These are phyloP conservation scores for Aporrectodea caliginosa DNA, from an alignment of 1,140 invertebrate species.

Conservation along the genomic window DNA sequence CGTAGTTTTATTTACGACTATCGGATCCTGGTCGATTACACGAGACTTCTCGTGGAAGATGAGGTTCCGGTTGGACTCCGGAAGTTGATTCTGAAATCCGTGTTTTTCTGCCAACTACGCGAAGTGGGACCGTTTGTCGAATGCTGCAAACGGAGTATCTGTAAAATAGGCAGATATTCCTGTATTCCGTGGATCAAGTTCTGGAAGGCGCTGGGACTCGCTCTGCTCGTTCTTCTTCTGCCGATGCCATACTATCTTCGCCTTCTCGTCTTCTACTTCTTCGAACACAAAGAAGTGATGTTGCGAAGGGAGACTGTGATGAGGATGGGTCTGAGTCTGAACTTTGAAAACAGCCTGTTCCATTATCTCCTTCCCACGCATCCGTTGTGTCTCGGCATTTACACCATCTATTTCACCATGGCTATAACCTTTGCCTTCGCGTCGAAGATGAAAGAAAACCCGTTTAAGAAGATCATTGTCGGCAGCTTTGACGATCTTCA, in stretches of 20 bases:
- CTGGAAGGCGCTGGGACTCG: slow-evolving; percentile 36
- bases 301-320: slow-evolving; percentile 34
- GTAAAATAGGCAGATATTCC: neutral
- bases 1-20: slow-evolving; percentile 21
- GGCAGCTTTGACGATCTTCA: slow-evolving; percentile 44
- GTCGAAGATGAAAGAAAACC: slow-evolving; percentile 9
- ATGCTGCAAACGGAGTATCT: slow-evolving; percentile 29
- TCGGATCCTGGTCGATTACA: slow-evolving; percentile 29
- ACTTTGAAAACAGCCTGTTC: slow-evolving; percentile 44
- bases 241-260: slow-evolving; percentile 48
- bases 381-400: slow-evolving; percentile 45
- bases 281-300: slow-evolving; percentile 43
- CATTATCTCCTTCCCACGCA: slow-evolving; percentile 51
- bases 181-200: slow-evolving; percentile 22
- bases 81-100: slow-evolving; percentile 1
- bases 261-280: slow-evolving; percentile 47
- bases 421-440: slow-evolving; percentile 42
- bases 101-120: slow-evolving; percentile 28
- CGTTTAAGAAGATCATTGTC: slow-evolving; percentile 18
- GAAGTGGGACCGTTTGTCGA: slow-evolving; percentile 23
- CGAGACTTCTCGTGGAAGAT: slow-evolving; percentile 30
- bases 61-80: slow-evolving; percentile 28
- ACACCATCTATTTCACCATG: slow-evolving; percentile 44
- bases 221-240: slow-evolving; percentile 42
- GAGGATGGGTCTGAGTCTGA: slow-evolving; percentile 34